Evolutionary conservation across 92 coral and sea anemone species (phyloP), one percentile per base, ranked within the genome.

Genomic region (Micromussa lordhowensis): DNA sequence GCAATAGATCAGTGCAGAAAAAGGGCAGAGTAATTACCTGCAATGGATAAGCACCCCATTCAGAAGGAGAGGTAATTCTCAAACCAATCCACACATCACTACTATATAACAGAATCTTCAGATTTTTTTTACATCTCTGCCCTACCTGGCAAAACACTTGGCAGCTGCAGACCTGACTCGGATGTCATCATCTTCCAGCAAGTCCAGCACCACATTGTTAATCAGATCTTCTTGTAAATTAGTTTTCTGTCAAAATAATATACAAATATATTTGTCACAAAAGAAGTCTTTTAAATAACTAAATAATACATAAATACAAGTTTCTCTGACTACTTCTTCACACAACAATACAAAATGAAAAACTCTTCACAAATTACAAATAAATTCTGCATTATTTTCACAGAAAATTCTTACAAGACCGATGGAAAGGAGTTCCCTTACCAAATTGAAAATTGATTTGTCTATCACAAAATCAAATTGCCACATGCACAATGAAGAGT

Each of bases 141-240:
- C 94, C 34, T 76, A 97, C 99, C 94, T 93, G 55, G 82, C 94
- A 82, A 97, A 78, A 80, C 98, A 96, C 82, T 91, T 81, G 4
- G 99, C 98, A n/a, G 99, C 98, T 49, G 96, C 96, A 85, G 92
- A 93, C 48, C 99, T 64, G n/a, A 97, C 99, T 35, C 99, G 86
- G 14, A 92, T 93, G 81, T 97, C 99, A 11, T 92, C 98, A 77
- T 97, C 99, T 44, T 87, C 95, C 48, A 97, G 89, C 58, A 96
- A 88, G 58, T 93, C 88, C 18, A 97, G 77, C 79, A 93, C 91
- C 61, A 96, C 96, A 38, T 93, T 90, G 32, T 92, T 83, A 11
- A 96, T 75, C 61, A 97, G 63, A 87, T 85, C 78, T 8, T 93
- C 93, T 82, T 97, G 99, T 78, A 95, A 82, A 80, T 87, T 85